Evolutionary conservation across 2,797 vertebrate species (phyloP), one percentile per base, ranked within the genome.

Genomic region (Poecilia velifera): DNA sequence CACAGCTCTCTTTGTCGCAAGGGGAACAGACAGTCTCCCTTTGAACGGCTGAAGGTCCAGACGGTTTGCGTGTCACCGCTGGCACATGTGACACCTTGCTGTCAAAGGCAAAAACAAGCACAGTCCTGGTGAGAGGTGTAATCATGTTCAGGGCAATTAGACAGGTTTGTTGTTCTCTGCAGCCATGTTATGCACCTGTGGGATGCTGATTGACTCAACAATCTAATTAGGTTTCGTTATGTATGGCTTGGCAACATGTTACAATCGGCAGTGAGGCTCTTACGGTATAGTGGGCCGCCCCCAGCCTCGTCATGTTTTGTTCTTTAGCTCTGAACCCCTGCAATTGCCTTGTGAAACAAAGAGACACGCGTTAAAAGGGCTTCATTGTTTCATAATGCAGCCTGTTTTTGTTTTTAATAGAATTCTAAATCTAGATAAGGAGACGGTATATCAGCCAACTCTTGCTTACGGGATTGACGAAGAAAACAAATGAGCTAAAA

Each of bases 131-230:
- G 93, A 94, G 94, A 91, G 93, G 90, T 92, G 92, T 91, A 95
- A 95, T 94, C 93, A 94, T 90, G 92, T 94, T 94, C 93, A 22
- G 91, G 90, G 93, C 93, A 95, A 94, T 95, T 94, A 95, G 89
- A 87, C 84, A 90, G 90, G 88, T 94, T 93, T 94, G 94, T 94
- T 94, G 92, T 93, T 93, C 89, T 94, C 88, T 88, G 72, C 88
- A 91, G 87, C 90, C 89, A 83, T 90, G 93, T 93, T 93, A 88
- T 68, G 91, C 91, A 94, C 93, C 93, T 94, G 94, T 92, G 92
- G 93, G 94, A 93, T 85, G 86, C 92, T 94, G 93, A 95, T 94
- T 93, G 94, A 94, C 92, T 94, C 92, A 94, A 94, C 94, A 92
- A 93, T 93, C 92, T 93, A 94, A 95, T 95, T 94, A 94, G 91